Base-by-base conservation (phyloP, 2,113 vertebrate species). In the Brachyistius frenatus region DNA sequence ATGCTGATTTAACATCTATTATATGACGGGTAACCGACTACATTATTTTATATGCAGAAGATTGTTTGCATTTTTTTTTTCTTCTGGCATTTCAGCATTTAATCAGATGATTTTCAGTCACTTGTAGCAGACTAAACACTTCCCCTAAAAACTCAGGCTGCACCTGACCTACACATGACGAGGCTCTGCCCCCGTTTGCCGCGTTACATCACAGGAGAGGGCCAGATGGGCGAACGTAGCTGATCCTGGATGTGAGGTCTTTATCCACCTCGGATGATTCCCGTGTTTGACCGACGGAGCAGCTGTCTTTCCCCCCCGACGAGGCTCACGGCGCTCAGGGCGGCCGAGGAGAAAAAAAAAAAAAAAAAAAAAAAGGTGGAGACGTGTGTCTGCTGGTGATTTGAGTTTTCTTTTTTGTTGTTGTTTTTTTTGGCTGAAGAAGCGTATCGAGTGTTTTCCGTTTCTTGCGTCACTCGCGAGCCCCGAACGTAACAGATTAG, bases 171-270 rank as follows among this genome's bases (percentile, higher is more conserved):
- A 71, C 13, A 67, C 23, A 41, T 61, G 55, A 36, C 52, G 33
- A 36, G 30, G 47, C 73, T 58, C 60, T 73, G 61, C 58, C 32
- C 64, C 64, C 66, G 31, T 82, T 23, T 55, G 56, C 11, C 58
- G 16, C 14, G 62, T 83, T 83, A 78, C 66, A 83, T 89, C 69
- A 85, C 70, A 76, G 70, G 7, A 55, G 47, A 23, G 23, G 33
- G 61, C 60, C 86, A 88, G 86, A 80, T 86, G 86, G 78, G 49
- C 5, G 44, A 30, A 53, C 2, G 61, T 5, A 14, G 76, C 23
- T 83, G 62, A 73, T 71, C 70, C 70, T 70, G 66, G 73, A 84
- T 39, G 78, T 5, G 15, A 75, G 56, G 74, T 66, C 73, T 80
- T 82, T 83, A 70, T 85, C 67, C 67, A 60, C 49, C 77, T 84